Percentiles rank a stretch among this genome's conserved stretches.
Conservation (phyloP, 2,797 vertebrate species). For the Chlorospingus semifuscus region DNA sequence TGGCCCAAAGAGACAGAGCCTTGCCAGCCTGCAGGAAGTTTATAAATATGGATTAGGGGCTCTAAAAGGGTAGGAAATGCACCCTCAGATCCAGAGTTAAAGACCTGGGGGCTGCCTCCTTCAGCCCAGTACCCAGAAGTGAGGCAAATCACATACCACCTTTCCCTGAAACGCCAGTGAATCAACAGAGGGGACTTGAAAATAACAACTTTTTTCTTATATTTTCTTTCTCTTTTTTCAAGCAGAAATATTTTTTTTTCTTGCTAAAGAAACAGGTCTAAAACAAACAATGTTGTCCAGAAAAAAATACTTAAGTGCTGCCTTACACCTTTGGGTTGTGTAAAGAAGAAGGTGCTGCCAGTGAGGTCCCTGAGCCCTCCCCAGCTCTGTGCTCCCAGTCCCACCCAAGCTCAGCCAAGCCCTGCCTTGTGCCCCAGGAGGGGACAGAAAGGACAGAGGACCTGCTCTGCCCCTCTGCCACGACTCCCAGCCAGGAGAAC, state of each 20-base stretch:
- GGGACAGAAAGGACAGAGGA: not conserved
- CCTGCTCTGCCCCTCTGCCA: not conserved
- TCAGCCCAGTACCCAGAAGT: not conserved
- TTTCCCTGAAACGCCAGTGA: not conserved
- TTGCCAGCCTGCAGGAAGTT: not conserved
- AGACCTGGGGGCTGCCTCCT: not conserved
- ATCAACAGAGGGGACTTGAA: not conserved
- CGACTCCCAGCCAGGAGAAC: not conserved
- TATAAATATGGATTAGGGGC: not conserved
- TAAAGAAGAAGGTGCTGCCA: not conserved
- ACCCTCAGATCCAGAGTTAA: not conserved
- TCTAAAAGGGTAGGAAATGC: not conserved
- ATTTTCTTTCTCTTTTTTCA: not conserved
- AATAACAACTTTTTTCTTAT: not conserved
- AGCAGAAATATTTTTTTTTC: not conserved
- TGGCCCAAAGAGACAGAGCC: not conserved
- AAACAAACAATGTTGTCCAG: not conserved
- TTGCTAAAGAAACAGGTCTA: not conserved
- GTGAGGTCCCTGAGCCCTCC: not conserved
- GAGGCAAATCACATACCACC: not conserved
- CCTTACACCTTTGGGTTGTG: not conserved
- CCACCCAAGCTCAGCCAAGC: not conserved
- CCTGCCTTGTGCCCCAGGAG: not conserved
- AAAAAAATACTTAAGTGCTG: not conserved
- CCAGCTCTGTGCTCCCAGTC: not conserved